phyloP scores from a whole-genome alignment of 2,888 invertebrate species.

The Lamproptera curius region DNA sequence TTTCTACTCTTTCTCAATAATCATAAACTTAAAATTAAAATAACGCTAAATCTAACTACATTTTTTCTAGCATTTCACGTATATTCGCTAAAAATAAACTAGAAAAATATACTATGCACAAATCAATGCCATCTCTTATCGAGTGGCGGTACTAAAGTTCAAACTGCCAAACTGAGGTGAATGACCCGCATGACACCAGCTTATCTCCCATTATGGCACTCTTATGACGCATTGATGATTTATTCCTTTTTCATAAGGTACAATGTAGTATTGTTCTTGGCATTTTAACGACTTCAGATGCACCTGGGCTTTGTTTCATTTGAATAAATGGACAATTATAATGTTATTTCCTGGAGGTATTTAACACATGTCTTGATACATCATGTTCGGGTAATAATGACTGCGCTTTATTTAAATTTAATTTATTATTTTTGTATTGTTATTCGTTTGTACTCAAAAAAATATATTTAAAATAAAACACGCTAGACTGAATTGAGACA shows the following conservation, averaged over 20 bases:
- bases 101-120: slow-evolving; percentile 9
- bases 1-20: no score
- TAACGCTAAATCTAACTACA: no score
- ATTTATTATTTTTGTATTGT: no score
- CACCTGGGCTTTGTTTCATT: slow-evolving; percentile 18
- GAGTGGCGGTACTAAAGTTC: slow-evolving; percentile 59
- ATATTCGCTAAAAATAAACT: no score
- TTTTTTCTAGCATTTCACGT: no score
- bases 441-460: no score
- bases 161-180: slow-evolving; percentile 62
- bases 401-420: background rate
- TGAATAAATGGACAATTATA: slow-evolving; percentile 8
- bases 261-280: slow-evolving; percentile 22
- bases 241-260: slow-evolving; percentile 31
- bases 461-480: no score
- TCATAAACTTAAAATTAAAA: no score
- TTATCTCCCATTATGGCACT: slow-evolving; percentile 40
- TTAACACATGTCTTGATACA: slow-evolving; percentile 7
- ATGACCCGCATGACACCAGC: slow-evolving; percentile 41
- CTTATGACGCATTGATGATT: slow-evolving; percentile 37
- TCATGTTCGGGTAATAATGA: background rate
- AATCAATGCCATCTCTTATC: slow-evolving; percentile 36
- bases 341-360: slow-evolving; percentile 8
- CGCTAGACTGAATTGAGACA: no score
- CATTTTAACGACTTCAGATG: slow-evolving; percentile 14